Conservation (phyloP, 2,113 vertebrate genomes). For the Pangasianodon hypophthalmus region DNA sequence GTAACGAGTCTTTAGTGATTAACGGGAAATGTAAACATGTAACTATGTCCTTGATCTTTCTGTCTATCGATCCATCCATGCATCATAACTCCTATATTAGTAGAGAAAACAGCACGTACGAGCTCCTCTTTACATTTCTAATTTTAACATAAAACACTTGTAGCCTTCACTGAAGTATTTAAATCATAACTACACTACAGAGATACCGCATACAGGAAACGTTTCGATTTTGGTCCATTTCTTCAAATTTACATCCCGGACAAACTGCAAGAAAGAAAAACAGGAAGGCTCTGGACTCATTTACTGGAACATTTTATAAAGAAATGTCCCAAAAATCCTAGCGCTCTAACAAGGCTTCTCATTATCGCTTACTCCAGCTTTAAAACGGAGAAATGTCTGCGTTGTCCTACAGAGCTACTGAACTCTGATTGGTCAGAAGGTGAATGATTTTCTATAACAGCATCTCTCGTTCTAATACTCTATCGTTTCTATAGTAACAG, state of each 20-base stretch:
- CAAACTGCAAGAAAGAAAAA: background rate
- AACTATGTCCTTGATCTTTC: slow-evolving; percentile 6
- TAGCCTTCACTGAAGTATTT: slow-evolving; percentile 60
- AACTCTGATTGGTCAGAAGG: background rate
- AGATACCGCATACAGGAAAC: slow-evolving; percentile 9
- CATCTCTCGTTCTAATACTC: background rate
- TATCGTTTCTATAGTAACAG: background rate
- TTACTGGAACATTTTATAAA: background rate
- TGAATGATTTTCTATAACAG: background rate
- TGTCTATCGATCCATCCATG: background rate
- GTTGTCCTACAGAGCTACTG: background rate
- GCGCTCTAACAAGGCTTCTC: background rate
- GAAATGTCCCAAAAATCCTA: background rate
- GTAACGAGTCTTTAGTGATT: slow-evolving; percentile 36
- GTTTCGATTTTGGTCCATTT: background rate
- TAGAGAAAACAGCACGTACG: slow-evolving; percentile 36
- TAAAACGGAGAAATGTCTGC: background rate
- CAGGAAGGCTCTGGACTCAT: background rate
- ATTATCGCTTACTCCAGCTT: background rate
- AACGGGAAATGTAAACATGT: background rate
- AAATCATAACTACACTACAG: slow-evolving; percentile 13
- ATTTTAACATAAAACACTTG: slow-evolving; percentile 61
- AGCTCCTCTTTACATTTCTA: slow-evolving; percentile 38
- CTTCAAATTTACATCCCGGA: background rate
- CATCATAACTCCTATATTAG: slow-evolving; percentile 36